Percentiles rank a stretch among this genome's conserved stretches.
Evolutionary conservation across 2,888 invertebrate species (phyloP).

Genomic region (Spisula solida): DNA sequence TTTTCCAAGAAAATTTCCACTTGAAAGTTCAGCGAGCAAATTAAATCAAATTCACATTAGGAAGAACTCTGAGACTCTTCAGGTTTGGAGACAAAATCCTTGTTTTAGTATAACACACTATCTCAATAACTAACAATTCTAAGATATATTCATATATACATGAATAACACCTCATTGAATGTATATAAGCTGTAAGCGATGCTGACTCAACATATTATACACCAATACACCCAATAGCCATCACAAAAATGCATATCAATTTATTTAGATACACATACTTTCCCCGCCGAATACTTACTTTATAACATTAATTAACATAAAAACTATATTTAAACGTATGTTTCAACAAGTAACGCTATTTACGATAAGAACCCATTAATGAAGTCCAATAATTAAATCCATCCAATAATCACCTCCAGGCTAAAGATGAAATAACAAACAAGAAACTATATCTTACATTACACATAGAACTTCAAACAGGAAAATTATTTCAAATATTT

Average conservation of each 20-base stretch:
- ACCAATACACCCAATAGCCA: background rate
- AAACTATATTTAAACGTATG: too few species aligned
- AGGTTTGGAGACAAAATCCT: too few species aligned
- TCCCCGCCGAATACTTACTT: background rate
- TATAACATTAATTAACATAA: background rate
- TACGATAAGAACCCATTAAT: background rate
- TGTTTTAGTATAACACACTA: too few species aligned
- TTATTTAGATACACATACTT: background rate
- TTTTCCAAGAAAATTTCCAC: too few species aligned
- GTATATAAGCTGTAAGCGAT: too few species aligned
- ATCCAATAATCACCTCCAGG: background rate
- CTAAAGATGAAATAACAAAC: background rate
- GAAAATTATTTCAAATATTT: conserved; percentile 5
- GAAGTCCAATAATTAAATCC: background rate
- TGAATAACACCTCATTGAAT: too few species aligned
- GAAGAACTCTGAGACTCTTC: too few species aligned
- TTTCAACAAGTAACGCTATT: background rate
- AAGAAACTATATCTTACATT: background rate
- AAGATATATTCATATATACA: too few species aligned
- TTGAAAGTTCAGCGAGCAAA: too few species aligned
- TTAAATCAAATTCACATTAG: too few species aligned
- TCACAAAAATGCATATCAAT: conserved; percentile 1
- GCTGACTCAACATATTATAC: background rate
- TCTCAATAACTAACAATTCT: too few species aligned
- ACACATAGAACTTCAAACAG: background rate